phyloP scores from a whole-genome alignment of 2,113 vertebrate genomes.

The Bufo bufo region DNA sequence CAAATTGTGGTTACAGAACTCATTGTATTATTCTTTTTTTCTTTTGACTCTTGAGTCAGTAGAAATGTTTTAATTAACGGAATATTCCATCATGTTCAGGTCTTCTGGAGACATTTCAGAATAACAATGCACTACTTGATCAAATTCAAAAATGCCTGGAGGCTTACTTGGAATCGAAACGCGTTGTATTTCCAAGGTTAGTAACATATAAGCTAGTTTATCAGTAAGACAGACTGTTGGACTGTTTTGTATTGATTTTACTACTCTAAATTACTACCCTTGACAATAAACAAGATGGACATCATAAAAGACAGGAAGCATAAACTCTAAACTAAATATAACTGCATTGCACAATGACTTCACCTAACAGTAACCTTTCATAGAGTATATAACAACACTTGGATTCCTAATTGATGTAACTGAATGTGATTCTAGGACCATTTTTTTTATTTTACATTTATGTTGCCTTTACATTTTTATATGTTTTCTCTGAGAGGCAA shows the following conservation, averaged over 20 bases:
- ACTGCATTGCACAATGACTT: neutral
- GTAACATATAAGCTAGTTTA: conserved; percentile 49
- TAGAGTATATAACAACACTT: no score
- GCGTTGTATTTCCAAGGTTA: conserved; percentile 82
- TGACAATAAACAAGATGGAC: neutral
- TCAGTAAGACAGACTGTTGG: neutral
- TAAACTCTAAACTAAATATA: neutral
- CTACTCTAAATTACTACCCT: neutral
- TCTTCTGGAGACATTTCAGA: conserved; percentile 81
- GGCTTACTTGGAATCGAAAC: conserved; percentile 84
- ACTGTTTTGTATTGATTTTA: conserved; percentile 1
- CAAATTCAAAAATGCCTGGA: conserved; percentile 87
- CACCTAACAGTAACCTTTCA: neutral
- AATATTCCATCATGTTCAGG: conserved; percentile 67
- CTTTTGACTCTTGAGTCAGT: neutral
- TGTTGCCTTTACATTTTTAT: no score
- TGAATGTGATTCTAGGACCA: no score
- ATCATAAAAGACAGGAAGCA: neutral
- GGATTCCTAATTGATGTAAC: no score
- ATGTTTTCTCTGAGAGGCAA: no score
- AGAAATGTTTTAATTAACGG: conserved; percentile 24
- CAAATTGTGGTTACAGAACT: neutral
- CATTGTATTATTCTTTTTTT: neutral
- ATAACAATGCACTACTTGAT: conserved; percentile 82
- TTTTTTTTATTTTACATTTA: no score